These are phyloP conservation scores for Caligus rogercresseyi DNA, from an alignment of 1,140 invertebrate genomes.

Conservation along the genomic window DNA sequence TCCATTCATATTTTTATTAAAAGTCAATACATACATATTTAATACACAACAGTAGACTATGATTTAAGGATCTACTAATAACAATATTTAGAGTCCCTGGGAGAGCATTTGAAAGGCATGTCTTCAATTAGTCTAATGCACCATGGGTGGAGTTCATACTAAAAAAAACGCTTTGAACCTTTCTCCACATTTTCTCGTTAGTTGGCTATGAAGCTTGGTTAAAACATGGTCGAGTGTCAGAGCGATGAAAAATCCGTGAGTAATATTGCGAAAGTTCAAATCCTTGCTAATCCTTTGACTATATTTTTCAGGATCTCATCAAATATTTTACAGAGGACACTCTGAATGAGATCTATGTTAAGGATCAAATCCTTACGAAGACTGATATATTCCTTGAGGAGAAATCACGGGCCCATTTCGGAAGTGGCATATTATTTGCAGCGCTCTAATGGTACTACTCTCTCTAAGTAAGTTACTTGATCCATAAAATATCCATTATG, in stretches of 20 bases:
- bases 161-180: too few species aligned
- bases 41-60: too few species aligned
- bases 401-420: background rate
- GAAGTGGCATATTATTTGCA: constrained; percentile 10
- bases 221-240: background rate
- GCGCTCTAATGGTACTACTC: background rate
- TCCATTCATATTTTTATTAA: too few species aligned
- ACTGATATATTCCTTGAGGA: constrained; percentile 11
- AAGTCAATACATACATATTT: too few species aligned
- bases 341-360: background rate
- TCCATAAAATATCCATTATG: background rate
- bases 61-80: too few species aligned
- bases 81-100: too few species aligned
- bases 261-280: background rate
- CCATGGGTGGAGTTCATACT: too few species aligned
- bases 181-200: too few species aligned
- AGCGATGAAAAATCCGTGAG: background rate
- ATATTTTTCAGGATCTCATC: background rate
- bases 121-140: too few species aligned
- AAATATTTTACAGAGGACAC: background rate
- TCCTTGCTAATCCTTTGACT: background rate
- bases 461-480: constrained; percentile 4
- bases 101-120: too few species aligned
- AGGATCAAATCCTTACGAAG: constrained; percentile 5
- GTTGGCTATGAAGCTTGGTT: background rate